Conservation (phyloP, 2,888 invertebrate genomes). For the Trachelus tabidus region DNA sequence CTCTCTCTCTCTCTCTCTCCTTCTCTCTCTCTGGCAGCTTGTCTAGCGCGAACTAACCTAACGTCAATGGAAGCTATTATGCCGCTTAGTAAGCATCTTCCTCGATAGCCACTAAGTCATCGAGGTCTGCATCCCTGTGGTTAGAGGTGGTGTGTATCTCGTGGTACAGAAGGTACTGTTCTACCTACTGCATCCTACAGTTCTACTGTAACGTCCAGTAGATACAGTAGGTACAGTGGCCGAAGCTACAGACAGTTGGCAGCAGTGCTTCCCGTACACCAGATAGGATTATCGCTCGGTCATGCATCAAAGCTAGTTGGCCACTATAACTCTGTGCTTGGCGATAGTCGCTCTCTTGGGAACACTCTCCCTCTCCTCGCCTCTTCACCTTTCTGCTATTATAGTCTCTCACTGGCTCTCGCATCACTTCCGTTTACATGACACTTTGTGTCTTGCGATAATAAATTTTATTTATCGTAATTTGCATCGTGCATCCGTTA, state of each 20-base stretch:
- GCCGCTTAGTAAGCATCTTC: conserved; percentile 12
- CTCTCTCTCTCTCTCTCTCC: no score
- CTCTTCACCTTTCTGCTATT: conserved; percentile 9
- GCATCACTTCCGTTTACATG: not conserved
- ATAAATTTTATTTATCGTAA: not conserved
- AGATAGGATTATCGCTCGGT: conserved; percentile 45
- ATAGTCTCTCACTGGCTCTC: not conserved
- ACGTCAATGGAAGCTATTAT: conserved; percentile 12
- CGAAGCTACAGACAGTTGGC: conserved; percentile 5
- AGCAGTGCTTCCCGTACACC: conserved; percentile 9
- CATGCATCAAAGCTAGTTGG: conserved; percentile 46
- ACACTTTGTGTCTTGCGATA: not conserved
- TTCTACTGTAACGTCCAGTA: not conserved
- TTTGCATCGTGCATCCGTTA: not conserved
- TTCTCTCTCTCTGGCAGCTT: not conserved
- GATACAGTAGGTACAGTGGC: conserved; percentile 10
- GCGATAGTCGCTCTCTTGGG: conserved; percentile 11
- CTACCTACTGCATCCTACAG: not conserved
- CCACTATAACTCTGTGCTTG: conserved; percentile 18
- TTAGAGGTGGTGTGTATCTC: not conserved
- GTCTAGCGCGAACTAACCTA: not conserved
- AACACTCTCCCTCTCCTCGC: conserved; percentile 20
- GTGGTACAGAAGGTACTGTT: not conserved
- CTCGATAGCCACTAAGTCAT: conserved; percentile 19
- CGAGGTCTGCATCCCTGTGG: not conserved